Evolutionary conservation across 2,888 invertebrate species (phyloP).

Genomic region (Clostera curtula): DNA sequence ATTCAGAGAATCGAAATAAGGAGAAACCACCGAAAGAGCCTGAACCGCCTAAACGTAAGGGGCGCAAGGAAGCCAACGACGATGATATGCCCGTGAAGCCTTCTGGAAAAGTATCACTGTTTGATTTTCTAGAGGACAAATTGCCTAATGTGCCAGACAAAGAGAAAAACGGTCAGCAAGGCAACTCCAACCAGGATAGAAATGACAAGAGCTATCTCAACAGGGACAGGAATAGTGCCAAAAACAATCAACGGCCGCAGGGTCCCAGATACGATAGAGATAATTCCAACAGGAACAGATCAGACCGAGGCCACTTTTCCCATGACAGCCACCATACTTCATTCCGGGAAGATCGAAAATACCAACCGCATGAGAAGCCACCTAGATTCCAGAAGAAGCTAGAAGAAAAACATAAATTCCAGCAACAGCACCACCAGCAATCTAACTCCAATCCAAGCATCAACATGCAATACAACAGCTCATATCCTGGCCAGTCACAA

Average conservation of each 20-base stretch:
- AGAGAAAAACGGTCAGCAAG: slow-evolving; percentile 45
- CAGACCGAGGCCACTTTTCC: slow-evolving; percentile 51
- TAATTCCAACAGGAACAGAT: slow-evolving; percentile 38
- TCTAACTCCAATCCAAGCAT: slow-evolving; percentile 29
- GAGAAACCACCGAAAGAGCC: slow-evolving; percentile 56
- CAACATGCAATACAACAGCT: slow-evolving; percentile 44
- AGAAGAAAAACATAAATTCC: slow-evolving; percentile 59
- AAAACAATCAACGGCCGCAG: slow-evolving; percentile 44
- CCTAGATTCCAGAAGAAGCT: slow-evolving; percentile 77
- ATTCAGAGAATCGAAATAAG: slow-evolving; percentile 59
- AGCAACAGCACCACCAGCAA: slow-evolving; percentile 30
- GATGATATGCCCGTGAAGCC: slow-evolving; percentile 81
- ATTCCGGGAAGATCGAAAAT: slow-evolving; percentile 55
- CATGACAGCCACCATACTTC: slow-evolving; percentile 48
- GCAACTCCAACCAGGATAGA: slow-evolving; percentile 39
- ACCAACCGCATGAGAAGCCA: slow-evolving; percentile 70
- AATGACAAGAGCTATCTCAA: slow-evolving; percentile 44
- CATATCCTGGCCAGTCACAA: slow-evolving; percentile 37
- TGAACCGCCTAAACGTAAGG: slow-evolving; percentile 60
- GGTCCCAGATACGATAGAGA: slow-evolving; percentile 50
- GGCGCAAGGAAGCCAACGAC: slow-evolving; percentile 64
- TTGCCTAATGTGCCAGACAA: slow-evolving; percentile 76
- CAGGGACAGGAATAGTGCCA: slow-evolving; percentile 49
- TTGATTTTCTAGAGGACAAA: slow-evolving; percentile 89
- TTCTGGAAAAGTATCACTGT: slow-evolving; percentile 85